Conservation (phyloP, 1,140 invertebrate species). For the Hirudo medicinalis region DNA sequence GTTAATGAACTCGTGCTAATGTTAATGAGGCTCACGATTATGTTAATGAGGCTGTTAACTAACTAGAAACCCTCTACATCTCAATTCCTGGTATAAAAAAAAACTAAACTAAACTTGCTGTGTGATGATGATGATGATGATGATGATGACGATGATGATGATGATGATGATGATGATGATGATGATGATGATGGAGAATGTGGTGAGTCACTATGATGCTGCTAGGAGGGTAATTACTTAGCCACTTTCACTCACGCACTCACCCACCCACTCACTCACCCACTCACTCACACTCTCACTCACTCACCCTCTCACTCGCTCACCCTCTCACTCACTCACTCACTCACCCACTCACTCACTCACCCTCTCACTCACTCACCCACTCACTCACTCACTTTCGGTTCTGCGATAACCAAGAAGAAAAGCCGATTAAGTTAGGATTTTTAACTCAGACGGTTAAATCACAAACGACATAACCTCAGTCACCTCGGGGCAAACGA, state of each 20-base stretch:
- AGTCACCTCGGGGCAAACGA: too few relatives aligned
- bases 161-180: slow-evolving; percentile 43
- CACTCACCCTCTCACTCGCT: slow-evolving; percentile 4
- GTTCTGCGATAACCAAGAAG: not conserved
- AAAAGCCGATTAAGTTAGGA: too few relatives aligned
- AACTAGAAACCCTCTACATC: too few relatives aligned
- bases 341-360: slow-evolving; percentile 18
- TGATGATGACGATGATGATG: slow-evolving; percentile 40
- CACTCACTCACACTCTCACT: slow-evolving; percentile 14
- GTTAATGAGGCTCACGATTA: too few relatives aligned
- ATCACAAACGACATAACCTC: too few relatives aligned
- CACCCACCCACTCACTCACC: slow-evolving; percentile 12
- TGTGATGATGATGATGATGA: slow-evolving; percentile 22
- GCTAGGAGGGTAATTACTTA: not conserved
- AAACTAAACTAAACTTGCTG: too few relatives aligned
- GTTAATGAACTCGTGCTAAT: too few relatives aligned
- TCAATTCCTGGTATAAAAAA: too few relatives aligned
- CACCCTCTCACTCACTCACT: slow-evolving; percentile 2
- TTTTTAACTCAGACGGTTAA: too few relatives aligned
- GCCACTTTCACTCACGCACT: slow-evolving; percentile 13
- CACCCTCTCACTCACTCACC: slow-evolving; percentile 7
- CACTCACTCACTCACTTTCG: not conserved
- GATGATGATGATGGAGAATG: too few relatives aligned
- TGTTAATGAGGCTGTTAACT: too few relatives aligned
- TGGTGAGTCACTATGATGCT: not conserved